Percentiles rank a stretch among this genome's conserved stretches.
phyloP scores from a whole-genome alignment of 2,113 vertebrate species.

The Trachemys scripta region DNA sequence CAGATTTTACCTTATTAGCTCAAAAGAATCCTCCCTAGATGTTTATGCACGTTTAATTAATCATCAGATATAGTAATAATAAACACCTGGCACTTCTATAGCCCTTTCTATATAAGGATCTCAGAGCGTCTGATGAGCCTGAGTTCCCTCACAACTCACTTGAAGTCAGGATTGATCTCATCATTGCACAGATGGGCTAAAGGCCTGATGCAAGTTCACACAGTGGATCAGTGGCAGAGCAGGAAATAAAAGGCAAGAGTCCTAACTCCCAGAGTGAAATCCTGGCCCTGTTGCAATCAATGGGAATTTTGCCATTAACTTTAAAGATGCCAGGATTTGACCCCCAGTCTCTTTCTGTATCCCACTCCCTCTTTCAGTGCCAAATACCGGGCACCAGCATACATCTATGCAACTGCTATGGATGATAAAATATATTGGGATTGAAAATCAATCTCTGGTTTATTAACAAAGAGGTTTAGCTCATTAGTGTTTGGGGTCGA shows the following conservation, averaged over 20 bases:
- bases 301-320: too few species aligned
- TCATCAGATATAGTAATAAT: background rate
- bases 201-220: background rate
- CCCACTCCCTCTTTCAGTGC: slow-evolving; percentile 24
- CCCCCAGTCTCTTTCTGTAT: background rate
- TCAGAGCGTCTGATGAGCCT: background rate
- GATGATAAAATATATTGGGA: slow-evolving; percentile 42
- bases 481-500: slow-evolving; percentile 30
- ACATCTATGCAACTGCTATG: slow-evolving; percentile 27
- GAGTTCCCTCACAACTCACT: background rate
- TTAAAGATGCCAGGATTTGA: too few species aligned
- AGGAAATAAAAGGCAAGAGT: too few species aligned
- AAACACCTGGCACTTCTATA: background rate
- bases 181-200: background rate
- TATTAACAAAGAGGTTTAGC: slow-evolving; percentile 52
- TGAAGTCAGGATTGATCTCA: background rate
- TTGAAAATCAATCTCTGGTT: slow-evolving; percentile 49
- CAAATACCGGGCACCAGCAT: slow-evolving; percentile 21
- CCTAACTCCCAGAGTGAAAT: background rate
- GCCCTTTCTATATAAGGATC: background rate
- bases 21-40: background rate
- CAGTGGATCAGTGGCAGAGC: too few species aligned
- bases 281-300: background rate
- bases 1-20: too few species aligned
- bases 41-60: background rate